Conservation (phyloP, 2,113 vertebrate genomes). For the Phalacrocorax pelagicus region DNA sequence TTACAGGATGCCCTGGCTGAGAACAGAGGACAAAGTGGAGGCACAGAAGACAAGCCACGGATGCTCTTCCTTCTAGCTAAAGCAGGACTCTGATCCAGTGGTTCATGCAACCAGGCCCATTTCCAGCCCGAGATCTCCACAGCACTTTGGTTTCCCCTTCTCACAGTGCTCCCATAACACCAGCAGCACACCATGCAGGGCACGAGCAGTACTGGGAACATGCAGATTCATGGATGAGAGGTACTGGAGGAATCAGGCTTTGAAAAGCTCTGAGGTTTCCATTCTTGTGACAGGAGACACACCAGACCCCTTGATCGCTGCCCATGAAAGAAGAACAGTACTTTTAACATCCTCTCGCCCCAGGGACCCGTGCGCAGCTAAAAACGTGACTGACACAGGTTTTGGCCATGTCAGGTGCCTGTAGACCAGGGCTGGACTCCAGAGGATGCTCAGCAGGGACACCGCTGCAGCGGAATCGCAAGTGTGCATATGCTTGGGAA, state of each 20-base stretch:
- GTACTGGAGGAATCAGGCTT: neutral
- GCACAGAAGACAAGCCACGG: neutral
- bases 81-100: neutral
- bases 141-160: neutral
- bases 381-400: neutral
- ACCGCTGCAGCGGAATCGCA: fast-evolving
- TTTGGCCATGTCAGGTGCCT: neutral
- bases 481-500: neutral
- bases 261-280: neutral
- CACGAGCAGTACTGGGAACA: neutral
- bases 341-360: neutral
- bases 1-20: neutral
- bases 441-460: neutral
- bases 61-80: neutral
- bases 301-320: neutral
- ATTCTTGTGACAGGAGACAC: neutral
- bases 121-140: neutral
- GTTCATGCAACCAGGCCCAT: neutral
- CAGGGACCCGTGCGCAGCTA: neutral
- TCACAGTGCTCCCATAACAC: neutral
- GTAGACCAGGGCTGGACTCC: neutral
- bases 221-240: neutral
- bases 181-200: neutral
- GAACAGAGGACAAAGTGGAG: neutral
- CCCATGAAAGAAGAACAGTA: neutral